Conservation (phyloP, 2,888 invertebrate species). For the Imbricaverruca yamaguchii region DNA sequence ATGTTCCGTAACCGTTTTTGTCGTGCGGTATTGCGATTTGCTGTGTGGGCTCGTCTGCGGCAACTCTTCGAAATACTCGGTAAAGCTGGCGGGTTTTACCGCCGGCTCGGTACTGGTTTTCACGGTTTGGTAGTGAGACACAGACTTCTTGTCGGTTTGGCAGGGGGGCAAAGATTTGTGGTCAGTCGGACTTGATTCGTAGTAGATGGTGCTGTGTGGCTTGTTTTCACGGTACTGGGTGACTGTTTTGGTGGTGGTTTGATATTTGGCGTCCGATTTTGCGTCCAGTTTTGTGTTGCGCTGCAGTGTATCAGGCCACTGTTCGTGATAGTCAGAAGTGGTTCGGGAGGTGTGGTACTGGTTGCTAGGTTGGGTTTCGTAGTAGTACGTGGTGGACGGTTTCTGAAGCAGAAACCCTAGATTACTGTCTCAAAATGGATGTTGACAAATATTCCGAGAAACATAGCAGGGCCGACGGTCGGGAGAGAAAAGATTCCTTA, state of each 20-base stretch:
- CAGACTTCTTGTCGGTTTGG: neutral
- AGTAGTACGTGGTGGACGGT: neutral
- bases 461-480: too few species aligned
- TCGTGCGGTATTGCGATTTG: neutral
- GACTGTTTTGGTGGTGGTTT: neutral
- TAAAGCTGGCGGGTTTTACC: neutral
- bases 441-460: too few species aligned
- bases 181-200: neutral
- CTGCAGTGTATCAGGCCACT: neutral
- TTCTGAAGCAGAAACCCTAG: conserved; percentile 8
- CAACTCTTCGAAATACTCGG: neutral
- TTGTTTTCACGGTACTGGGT: neutral
- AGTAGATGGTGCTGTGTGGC: neutral
- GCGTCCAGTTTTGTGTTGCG: neutral
- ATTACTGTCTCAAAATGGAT: neutral
- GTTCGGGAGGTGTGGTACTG: neutral
- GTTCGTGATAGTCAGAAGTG: neutral
- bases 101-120: neutral
- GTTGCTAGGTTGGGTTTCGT: neutral
- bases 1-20: neutral
- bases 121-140: neutral
- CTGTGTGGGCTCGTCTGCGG: neutral
- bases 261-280: neutral
- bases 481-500: too few species aligned
- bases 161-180: too few species aligned